Base-by-base conservation (phyloP, 1,140 invertebrate genomes). In the Helicorthomorpha holstii region DNA sequence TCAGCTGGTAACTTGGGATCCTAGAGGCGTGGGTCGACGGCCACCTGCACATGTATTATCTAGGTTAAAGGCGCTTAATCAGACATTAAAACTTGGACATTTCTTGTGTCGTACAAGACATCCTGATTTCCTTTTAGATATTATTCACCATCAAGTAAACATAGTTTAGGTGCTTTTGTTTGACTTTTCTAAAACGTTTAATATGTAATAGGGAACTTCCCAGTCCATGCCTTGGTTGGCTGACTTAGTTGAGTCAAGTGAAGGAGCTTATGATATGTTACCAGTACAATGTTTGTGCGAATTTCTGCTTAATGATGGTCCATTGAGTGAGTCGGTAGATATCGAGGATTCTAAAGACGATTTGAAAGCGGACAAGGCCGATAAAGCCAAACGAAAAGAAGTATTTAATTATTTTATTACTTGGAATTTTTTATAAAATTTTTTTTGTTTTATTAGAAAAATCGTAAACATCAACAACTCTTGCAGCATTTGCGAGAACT, bases 171-270 rank as follows among this genome's bases (percentile, higher is more conserved):
- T 7, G 7, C 16, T 19, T 45, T 49, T 49, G n/a, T 7, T 27
- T 27, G 26, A 49, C 4, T 4, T 49, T 26, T 49, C 41, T 34
- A 25, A 29, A 27, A 19, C 29, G 53, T 16, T 25, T 49, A 27
- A 24, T 27, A 24, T 55, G 27, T 41, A 0, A 55, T 61, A 75
- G 65, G 73, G 73, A 55, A 82, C 86, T 12, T 83, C 81, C 21
- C 85, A 88, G 55, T 86, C 91, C 22, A 94, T 97, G 89, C 89
- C 92, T 2, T 97, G 92, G 92, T 71, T 98, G 34, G 88, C 90
- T 14, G 89, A 94, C 64, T 69, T 98, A 27, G 86, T 98, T 14
- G 84, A 92, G 57, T 89, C 84, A 56, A 88, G 84, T 58, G 88
- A 93, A 61, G 81, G 85, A 2, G 84, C 85, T n/a, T 71, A 74